Conservation (phyloP, 1,140 invertebrate species). For the Grapholita molesta region DNA sequence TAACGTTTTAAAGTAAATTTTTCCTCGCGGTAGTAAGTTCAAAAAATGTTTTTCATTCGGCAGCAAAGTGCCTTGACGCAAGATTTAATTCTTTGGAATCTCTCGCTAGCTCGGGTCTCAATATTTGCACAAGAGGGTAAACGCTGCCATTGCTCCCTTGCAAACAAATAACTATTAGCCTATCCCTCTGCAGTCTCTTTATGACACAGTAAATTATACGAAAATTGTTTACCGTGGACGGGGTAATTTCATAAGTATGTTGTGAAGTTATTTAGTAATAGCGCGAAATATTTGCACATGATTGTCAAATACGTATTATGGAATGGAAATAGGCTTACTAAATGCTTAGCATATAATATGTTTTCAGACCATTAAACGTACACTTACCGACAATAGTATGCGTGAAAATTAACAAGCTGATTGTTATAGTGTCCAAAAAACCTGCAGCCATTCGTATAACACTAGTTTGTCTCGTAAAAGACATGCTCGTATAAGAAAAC, state of each 20-base stretch:
- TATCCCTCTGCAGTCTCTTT: background rate
- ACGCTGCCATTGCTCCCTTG: no score
- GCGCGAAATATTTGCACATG: conserved; percentile 10
- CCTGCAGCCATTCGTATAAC: no score
- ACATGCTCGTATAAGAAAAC: no score
- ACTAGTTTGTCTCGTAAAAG: no score
- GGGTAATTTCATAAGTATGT: background rate
- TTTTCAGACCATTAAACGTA: background rate
- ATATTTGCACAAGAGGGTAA: no score
- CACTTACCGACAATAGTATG: background rate
- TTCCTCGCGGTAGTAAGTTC: no score
- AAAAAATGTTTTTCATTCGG: no score
- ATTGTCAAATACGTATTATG: background rate
- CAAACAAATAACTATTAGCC: background rate
- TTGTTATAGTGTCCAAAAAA: background rate
- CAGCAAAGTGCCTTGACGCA: no score
- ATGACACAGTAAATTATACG: no score
- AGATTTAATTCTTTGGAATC: no score
- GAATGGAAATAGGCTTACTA: background rate
- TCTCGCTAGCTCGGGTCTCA: no score
- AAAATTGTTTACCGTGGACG: background rate
- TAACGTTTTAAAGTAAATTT: no score
- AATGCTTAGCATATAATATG: background rate
- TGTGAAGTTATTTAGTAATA: background rate
- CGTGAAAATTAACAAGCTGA: background rate